Percentiles rank a stretch among this genome's conserved stretches.
Conservation (phyloP, 2,888 invertebrate genomes). For the Drosophila sordidapex region DNA sequence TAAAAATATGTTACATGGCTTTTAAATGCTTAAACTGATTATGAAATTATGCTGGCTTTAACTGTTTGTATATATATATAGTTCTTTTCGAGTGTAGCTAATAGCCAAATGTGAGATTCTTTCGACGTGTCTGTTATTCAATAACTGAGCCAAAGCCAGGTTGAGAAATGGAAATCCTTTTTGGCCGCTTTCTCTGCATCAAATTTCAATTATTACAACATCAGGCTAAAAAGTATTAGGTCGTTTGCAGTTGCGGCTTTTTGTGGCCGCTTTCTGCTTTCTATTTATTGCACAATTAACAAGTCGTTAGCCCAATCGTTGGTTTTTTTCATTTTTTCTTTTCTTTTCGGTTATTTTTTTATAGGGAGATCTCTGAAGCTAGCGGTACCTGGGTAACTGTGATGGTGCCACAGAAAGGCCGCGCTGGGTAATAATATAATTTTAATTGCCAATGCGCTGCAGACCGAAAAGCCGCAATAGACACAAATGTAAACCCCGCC, state of each 20-base stretch:
- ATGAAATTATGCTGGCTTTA: slow-evolving; percentile 66
- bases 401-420: slow-evolving; percentile 42
- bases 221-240: slow-evolving; percentile 32
- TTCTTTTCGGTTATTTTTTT: slow-evolving; percentile 1
- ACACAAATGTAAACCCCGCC: background rate
- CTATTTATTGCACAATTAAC: slow-evolving; percentile 80
- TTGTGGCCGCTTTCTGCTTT: slow-evolving; percentile 61
- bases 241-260: slow-evolving; percentile 8
- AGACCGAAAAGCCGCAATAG: slow-evolving; percentile 18
- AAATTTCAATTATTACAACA: slow-evolving; percentile 79
- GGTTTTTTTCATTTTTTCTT: slow-evolving; percentile 6
- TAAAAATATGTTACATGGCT: slow-evolving; percentile 78
- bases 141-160: background rate
- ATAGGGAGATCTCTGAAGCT: slow-evolving; percentile 29
- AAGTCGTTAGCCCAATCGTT: slow-evolving; percentile 70
- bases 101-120: background rate
- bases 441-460: slow-evolving; percentile 69
- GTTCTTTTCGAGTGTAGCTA: slow-evolving; percentile 54
- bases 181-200: slow-evolving; percentile 54
- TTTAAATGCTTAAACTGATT: slow-evolving; percentile 67
- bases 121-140: slow-evolving; percentile 4
- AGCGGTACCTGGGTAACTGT: slow-evolving; percentile 41
- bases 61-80: slow-evolving; percentile 67
- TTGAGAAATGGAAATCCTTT: slow-evolving; percentile 45
- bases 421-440: slow-evolving; percentile 71